Evolutionary conservation across 2,888 invertebrate species (phyloP), one percentile per base, ranked within the genome.

Genomic region (Myathropa florea): DNA sequence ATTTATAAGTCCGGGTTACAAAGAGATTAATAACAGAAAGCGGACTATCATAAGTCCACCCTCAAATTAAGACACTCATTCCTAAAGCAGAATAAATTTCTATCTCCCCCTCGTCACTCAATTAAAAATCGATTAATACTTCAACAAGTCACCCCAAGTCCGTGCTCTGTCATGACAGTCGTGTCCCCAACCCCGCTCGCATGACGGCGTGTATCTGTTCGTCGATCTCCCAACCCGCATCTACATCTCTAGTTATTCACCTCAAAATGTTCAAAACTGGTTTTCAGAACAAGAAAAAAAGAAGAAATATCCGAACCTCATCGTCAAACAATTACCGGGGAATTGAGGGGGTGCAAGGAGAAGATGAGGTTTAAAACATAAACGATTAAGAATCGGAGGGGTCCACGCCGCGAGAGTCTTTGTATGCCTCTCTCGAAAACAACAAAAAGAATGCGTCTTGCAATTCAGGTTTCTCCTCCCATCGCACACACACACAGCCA

Each of bases 401-500:
- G 36, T 21, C 33, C 33, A 33, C 18, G 39, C 14, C 36, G 3
- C 39, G 39, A 39, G 30, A 18, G 63, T 36, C 10, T 55, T 28
- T 14, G 39, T 46, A n/a, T 9, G 33, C 10, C 33, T 59, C 57
- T 30, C 30, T 55, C 64, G 36, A 68, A 18, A 55, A 30, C 59
- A 28, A 30, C 14, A 53, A 14, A 53, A 64, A 59, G 72, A 76
- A 26, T 77, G 63, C 67, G 63, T 55, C 81, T 72, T 81, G 84
- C 67, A 84, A 76, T 81, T 76, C 84, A 81, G 84, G 84, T 84
- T 84, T 75, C 33, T 33, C 12, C 33, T 33, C 33, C 23, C 75
- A 30, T 65, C 3, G 10, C 24, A 18, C 64, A 61, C 53, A 63
- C 36, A 65, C 64, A 64, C 24, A n/a, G 30, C 24, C 30, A 30